Conservation (phyloP, 2,113 vertebrate genomes). For the Microcebus lehilahytsara region DNA sequence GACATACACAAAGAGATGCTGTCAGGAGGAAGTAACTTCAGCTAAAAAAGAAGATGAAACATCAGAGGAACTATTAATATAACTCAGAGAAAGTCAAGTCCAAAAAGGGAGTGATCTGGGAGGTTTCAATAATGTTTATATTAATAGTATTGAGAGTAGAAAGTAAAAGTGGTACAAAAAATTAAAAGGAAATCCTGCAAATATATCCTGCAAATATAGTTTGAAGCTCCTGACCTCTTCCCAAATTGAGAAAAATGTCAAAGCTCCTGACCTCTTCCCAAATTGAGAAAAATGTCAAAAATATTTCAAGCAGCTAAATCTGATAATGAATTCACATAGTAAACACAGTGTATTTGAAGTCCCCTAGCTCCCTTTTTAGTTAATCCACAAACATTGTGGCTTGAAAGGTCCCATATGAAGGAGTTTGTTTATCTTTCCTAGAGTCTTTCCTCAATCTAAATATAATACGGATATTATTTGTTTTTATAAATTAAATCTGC, state of each 20-base stretch:
- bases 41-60: background rate
- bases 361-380: background rate
- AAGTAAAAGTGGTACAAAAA: conserved; percentile 12
- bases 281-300: background rate
- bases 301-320: conserved; percentile 9
- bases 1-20: background rate
- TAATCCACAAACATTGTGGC: background rate
- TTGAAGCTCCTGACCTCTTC: background rate
- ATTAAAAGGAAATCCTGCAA: background rate
- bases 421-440: conserved; percentile 45
- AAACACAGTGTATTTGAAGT: background rate
- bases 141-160: background rate
- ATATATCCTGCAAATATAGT: background rate
- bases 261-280: background rate
- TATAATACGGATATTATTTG: conserved; percentile 17
- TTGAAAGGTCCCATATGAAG: conserved; percentile 37
- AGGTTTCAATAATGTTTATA: background rate
- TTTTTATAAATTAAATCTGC: conserved; percentile 53
- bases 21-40: background rate
- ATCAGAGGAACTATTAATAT: background rate
- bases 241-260: background rate
- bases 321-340: background rate
- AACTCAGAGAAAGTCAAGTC: background rate
- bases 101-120: background rate
- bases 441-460: conserved; percentile 32